Base-by-base conservation (phyloP, 2,888 invertebrate genomes). In the Mesochorus sp. region DNA sequence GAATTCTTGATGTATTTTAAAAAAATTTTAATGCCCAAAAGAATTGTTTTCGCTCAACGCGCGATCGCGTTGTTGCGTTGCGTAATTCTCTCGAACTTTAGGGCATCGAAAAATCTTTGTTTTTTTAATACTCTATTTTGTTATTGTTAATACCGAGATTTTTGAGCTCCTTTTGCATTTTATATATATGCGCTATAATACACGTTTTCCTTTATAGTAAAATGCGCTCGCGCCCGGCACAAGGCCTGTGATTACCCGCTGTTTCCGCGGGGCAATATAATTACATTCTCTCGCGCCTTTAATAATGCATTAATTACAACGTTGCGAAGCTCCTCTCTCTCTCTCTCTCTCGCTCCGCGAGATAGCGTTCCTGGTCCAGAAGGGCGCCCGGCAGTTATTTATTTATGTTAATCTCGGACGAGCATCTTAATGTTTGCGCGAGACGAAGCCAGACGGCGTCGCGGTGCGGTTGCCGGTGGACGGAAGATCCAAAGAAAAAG, bases 271-370 rank as follows among this genome's bases (percentile, higher is more conserved):
- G 76, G 73, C 61, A 83, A 82, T 84, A 83, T 85, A 83, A 85
- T 87, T 85, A 82, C 83, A 72, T 80, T 82, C 79, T 82, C 82
- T 83, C 82, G 83, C 81, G 70, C 80, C 83, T 83, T 82, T 83
- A 83, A 84, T 86, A 84, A 86, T 86, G 83, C 84, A 84, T 83
- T 86, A 83, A 87, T 87, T 85, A 84, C 83, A 79, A 81, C 80
- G 80, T 80, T 61, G 62, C 44, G n/a, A n/a, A n/a, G n/a, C n/a
- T n/a, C n/a, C n/a, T n/a, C n/a, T n/a, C n/a, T n/a, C n/a, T n/a
- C n/a, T n/a, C n/a, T n/a, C n/a, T n/a, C n/a, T n/a, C 51, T 17
- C 26, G 24, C 55, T 26, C 59, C 51, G 31, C 21, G 72, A 79
- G 78, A 82, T 81, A 76, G 62, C 75, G 77, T 71, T 53, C 57